Conservation (phyloP, 2,888 invertebrate genomes). For the Dicycla oo region DNA sequence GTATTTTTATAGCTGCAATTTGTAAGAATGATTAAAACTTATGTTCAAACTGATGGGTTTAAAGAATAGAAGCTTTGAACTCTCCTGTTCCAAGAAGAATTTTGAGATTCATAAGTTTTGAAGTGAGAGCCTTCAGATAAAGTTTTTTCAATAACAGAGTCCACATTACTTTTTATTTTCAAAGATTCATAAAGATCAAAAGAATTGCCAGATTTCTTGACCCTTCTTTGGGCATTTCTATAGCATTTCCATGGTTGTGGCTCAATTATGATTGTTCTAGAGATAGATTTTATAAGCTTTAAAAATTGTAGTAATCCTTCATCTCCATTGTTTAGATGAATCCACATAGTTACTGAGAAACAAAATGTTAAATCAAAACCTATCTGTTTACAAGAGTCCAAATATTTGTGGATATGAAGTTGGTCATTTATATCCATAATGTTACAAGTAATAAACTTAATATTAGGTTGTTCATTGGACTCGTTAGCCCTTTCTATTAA, state of each 20-base stretch:
- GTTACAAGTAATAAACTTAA: constrained; percentile 91
- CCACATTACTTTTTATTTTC: constrained; percentile 91
- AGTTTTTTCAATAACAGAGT: constrained; percentile 90
- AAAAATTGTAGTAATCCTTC: constrained; percentile 92
- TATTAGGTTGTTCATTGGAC: constrained; percentile 80
- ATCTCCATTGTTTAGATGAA: constrained; percentile 96
- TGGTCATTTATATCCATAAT: constrained; percentile 88
- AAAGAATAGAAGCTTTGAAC: constrained; percentile 91
- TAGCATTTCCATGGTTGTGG: constrained; percentile 97
- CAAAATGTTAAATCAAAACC: constrained; percentile 93
- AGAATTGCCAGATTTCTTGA: constrained; percentile 91
- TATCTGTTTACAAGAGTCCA: constrained; percentile 79
- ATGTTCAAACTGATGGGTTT: background rate
- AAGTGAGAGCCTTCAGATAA: constrained; percentile 84
- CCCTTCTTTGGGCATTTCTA: constrained; percentile 93
- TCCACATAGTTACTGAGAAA: constrained; percentile 97
- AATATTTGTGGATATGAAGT: constrained; percentile 83
- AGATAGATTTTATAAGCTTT: constrained; percentile 86
- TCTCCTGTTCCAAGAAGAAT: constrained; percentile 93
- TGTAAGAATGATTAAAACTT: background rate
- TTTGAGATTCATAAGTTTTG: constrained; percentile 90
- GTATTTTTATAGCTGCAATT: background rate
- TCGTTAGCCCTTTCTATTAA: constrained; percentile 93
- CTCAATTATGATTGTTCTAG: constrained; percentile 93
- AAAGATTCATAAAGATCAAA: constrained; percentile 92